These are phyloP conservation scores for Quadroppia sp. DNA, from an alignment of 2,888 invertebrate genomes.

Conservation along the genomic window DNA sequence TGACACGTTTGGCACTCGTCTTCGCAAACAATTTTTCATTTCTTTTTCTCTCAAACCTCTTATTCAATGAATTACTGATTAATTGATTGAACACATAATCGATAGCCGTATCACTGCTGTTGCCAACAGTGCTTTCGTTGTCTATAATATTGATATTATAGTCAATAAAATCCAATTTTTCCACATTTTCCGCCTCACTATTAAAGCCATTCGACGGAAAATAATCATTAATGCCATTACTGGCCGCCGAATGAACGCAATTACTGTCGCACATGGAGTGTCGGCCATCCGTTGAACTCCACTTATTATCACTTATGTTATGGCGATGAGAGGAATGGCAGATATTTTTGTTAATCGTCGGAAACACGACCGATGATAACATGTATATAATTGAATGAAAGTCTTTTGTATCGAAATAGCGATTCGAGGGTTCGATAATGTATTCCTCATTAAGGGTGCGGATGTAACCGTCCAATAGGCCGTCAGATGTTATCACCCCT, in stretches of 20 bases:
- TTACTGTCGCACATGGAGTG: background rate
- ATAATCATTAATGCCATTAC: constrained; percentile 19
- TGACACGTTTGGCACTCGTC: background rate
- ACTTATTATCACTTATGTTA: background rate
- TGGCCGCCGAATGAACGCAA: constrained; percentile 21
- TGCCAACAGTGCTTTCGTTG: constrained; percentile 6
- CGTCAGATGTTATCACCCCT: constrained; percentile 78
- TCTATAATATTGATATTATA: background rate
- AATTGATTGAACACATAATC: constrained; percentile 24
- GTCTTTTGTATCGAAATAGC: constrained; percentile 57
- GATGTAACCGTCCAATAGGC: constrained; percentile 84
- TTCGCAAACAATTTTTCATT: background rate
- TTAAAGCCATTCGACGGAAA: background rate
- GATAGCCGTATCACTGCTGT: background rate
- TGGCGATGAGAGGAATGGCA: constrained; percentile 53
- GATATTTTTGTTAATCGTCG: constrained; percentile 50
- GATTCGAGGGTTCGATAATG: constrained; percentile 74
- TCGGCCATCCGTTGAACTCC: background rate
- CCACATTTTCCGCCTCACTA: background rate
- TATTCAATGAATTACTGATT: constrained; percentile 20
- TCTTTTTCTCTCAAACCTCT: background rate
- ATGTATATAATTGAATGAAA: constrained; percentile 82
- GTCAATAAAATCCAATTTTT: background rate
- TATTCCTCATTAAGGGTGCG: constrained; percentile 70
- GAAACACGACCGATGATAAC: constrained; percentile 65